Percentiles rank a stretch among this genome's conserved stretches.
Conservation (phyloP, 2,888 invertebrate genomes). For the Phortica okadai region DNA sequence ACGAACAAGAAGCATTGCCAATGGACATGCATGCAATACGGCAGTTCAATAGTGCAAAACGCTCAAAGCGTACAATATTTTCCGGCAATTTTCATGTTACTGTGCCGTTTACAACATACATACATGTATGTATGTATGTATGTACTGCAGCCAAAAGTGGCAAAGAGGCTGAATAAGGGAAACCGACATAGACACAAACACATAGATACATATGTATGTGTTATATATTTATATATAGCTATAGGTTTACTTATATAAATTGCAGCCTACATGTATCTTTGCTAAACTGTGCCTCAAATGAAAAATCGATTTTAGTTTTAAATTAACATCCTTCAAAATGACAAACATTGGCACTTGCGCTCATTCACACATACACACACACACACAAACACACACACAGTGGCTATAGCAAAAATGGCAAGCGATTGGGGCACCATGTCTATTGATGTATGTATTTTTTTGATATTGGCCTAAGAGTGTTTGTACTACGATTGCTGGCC, state of each 20-base stretch:
- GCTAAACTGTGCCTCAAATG: constrained; percentile 40
- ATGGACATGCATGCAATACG: not conserved
- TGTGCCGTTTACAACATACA: not conserved
- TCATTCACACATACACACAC: constrained; percentile 39
- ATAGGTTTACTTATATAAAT: not conserved
- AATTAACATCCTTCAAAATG: constrained; percentile 71
- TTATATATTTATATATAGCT: too few species aligned
- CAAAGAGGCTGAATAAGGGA: not conserved
- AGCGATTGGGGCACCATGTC: constrained; percentile 18
- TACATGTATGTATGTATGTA: not conserved
- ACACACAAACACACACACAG: constrained; percentile 7
- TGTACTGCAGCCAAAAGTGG: not conserved
- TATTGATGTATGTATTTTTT: constrained; percentile 19
- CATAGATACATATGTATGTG: too few species aligned
- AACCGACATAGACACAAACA: not conserved
- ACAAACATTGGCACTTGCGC: constrained; percentile 65
- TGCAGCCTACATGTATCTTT: constrained; percentile 42
- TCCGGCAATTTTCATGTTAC: constrained; percentile 57
- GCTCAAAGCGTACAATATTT: constrained; percentile 60
- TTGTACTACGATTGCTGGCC: constrained; percentile 28
- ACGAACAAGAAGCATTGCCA: not conserved
- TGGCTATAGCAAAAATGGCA: constrained; percentile 17
- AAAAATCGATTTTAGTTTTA: constrained; percentile 68
- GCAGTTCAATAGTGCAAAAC: constrained; percentile 7
- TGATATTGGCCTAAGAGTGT: constrained; percentile 19